Percentiles rank a stretch among this genome's conserved stretches.
Evolutionary conservation across 2,113 vertebrate genomes (phyloP).

Genomic region (Rhea pennata): DNA sequence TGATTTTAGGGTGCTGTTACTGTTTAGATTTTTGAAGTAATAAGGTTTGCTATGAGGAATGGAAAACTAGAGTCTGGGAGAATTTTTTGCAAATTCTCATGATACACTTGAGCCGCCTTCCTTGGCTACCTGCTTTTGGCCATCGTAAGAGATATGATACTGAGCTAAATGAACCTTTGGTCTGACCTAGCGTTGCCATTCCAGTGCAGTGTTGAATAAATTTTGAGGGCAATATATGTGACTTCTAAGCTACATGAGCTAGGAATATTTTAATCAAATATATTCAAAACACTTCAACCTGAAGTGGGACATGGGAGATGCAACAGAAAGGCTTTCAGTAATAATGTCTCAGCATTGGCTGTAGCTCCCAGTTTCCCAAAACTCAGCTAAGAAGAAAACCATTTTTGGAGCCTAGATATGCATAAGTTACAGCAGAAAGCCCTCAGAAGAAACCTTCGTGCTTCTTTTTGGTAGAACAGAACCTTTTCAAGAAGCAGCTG

Average conservation of each 20-base stretch:
- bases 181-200: neutral
- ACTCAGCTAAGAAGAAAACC: neutral
- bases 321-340: neutral
- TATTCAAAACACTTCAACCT: neutral
- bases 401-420: accelerated
- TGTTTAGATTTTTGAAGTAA: neutral
- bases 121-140: neutral
- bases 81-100: neutral
- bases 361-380: neutral
- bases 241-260: accelerated
- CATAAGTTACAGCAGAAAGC: neutral
- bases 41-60: neutral
- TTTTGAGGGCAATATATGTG: neutral
- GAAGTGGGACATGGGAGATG: neutral
- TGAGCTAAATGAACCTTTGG: neutral
- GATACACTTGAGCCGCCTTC: neutral
- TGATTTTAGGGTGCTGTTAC: neutral
- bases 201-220: neutral
- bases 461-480: neutral
- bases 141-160: neutral
- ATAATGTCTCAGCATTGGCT: accelerated
- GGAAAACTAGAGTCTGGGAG: neutral
- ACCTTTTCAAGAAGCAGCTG: neutral
- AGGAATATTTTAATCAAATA: neutral
- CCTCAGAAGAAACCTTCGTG: neutral